Percentiles rank a stretch among this genome's conserved stretches.
Evolutionary conservation across 2,797 vertebrate species (phyloP).

Genomic region (Pogonophryne albipinna): DNA sequence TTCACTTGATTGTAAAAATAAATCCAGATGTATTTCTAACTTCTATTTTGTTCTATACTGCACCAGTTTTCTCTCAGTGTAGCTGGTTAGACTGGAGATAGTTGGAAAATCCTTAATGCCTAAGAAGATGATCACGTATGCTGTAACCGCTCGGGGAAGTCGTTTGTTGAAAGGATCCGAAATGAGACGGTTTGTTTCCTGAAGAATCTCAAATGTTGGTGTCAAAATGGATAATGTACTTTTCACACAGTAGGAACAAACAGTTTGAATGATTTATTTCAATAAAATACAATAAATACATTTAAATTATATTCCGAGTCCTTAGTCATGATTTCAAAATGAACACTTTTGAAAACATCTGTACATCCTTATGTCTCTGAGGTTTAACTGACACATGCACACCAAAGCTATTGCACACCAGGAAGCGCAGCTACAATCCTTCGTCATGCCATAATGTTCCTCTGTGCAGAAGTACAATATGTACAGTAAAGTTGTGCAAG

Average conservation of each 20-base stretch:
- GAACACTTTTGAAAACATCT: constrained; percentile 90
- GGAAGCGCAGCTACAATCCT: constrained; percentile 66
- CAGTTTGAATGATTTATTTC: constrained; percentile 87
- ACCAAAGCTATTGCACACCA: constrained; percentile 58
- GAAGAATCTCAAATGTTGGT: constrained; percentile 50
- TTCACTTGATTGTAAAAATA: constrained; percentile 60
- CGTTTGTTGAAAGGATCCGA: constrained; percentile 22
- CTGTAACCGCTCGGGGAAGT: constrained; percentile 61
- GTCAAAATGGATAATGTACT: constrained; percentile 72
- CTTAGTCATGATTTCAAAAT: constrained; percentile 86
- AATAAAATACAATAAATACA: constrained; percentile 87
- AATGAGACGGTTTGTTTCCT: constrained; percentile 30
- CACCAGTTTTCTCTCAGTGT: constrained; percentile 30
- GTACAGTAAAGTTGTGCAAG: constrained; percentile 91
- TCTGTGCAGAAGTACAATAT: constrained; percentile 96
- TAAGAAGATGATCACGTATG: constrained; percentile 58
- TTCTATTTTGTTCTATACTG: constrained; percentile 57
- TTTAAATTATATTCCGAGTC: constrained; percentile 81
- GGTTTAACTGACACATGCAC: constrained; percentile 73
- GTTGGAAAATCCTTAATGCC: constrained; percentile 38
- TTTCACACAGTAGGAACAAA: constrained; percentile 71
- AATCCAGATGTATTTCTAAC: constrained; percentile 77
- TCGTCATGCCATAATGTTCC: constrained; percentile 85
- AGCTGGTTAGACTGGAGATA: constrained; percentile 41
- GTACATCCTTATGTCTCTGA: constrained; percentile 89